phyloP scores from a whole-genome alignment of 2,888 invertebrate species.

The Luperina nickerlii region DNA sequence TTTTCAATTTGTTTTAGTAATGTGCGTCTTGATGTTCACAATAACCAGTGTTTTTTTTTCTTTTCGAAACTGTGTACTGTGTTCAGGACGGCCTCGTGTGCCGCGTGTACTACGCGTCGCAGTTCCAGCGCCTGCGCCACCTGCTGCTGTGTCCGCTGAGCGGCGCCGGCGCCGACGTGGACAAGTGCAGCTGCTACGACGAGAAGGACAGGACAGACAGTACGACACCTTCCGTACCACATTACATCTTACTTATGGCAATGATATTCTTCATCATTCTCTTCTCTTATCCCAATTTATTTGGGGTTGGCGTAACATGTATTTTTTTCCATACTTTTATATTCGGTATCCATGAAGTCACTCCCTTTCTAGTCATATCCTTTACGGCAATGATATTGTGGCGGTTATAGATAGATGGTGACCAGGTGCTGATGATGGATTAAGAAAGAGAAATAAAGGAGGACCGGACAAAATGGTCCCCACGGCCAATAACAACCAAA shows the following conservation, averaged over 20 bases:
- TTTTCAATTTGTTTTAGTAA: background rate
- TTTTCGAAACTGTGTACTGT: background rate
- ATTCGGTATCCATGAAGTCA: no score
- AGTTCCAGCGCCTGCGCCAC: slow-evolving; percentile 95
- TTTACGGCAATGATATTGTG: no score
- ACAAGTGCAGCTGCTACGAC: slow-evolving; percentile 73
- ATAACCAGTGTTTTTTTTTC: background rate
- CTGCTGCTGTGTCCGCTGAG: slow-evolving; percentile 79
- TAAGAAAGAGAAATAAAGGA: no score
- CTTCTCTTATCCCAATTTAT: background rate
- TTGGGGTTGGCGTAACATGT: background rate
- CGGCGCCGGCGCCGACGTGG: slow-evolving; percentile 34
- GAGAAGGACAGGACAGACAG: slow-evolving; percentile 69
- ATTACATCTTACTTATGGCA: background rate
- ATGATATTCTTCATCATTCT: background rate
- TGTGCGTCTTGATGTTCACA: background rate
- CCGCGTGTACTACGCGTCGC: slow-evolving; percentile 96
- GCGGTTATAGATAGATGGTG: no score
- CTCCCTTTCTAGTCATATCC: no score
- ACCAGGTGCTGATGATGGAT: no score
- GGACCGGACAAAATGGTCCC: no score
- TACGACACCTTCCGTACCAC: slow-evolving; percentile 4
- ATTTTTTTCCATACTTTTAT: background rate
- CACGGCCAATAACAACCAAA: no score
- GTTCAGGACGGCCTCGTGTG: slow-evolving; percentile 95